phyloP scores from a whole-genome alignment of 2,113 vertebrate species.

The Grallaria varia region DNA sequence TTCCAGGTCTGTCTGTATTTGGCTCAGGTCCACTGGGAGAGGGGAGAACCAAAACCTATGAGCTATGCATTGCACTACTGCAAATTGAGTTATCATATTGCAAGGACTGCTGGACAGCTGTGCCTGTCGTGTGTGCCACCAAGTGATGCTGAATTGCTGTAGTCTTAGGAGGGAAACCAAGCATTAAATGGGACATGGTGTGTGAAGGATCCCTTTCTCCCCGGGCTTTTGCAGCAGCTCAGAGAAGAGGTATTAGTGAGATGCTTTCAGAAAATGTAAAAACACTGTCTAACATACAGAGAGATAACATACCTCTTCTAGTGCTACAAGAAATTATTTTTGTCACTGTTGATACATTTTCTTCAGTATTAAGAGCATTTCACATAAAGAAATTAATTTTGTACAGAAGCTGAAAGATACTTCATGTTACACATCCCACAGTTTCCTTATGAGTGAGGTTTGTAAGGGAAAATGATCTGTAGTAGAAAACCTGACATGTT shows the following conservation, averaged over 20 bases:
- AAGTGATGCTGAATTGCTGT: not conserved
- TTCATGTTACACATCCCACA: fast-evolving
- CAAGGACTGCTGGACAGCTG: not conserved
- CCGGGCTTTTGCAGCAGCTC: not conserved
- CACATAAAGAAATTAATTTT: not conserved
- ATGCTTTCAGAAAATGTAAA: not conserved
- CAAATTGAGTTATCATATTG: fast-evolving
- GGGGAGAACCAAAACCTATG: not conserved
- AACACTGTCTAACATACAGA: fast-evolving
- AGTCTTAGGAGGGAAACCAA: not conserved
- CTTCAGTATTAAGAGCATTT: not conserved
- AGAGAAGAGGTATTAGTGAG: not conserved
- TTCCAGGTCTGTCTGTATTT: not conserved
- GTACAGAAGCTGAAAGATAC: not conserved
- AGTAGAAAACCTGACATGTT: not conserved
- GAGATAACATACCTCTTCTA: not conserved
- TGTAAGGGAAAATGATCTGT: not conserved
- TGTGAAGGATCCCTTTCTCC: not conserved
- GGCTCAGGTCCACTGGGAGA: not conserved
- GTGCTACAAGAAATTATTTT: not conserved
- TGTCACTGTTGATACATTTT: not conserved
- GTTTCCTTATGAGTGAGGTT: not conserved
- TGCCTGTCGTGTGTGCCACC: not conserved
- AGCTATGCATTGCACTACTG: not conserved
- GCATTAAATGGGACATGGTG: not conserved